Base-by-base conservation (phyloP, 2,888 invertebrate genomes). In the Mimumesa dahlbomi region DNA sequence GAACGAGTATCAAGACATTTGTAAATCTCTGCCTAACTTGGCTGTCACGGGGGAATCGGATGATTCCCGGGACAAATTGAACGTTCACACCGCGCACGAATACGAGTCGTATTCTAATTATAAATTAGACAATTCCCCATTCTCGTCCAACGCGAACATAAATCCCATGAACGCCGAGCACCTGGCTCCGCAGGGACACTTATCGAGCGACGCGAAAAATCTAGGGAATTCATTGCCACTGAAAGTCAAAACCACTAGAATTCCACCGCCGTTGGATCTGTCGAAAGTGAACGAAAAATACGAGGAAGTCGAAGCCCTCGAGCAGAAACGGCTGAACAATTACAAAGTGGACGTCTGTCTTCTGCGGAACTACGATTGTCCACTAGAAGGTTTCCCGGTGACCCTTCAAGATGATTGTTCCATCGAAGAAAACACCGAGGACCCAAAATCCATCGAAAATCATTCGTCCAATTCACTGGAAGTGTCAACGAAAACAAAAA, bases 241-340 rank as follows among this genome's bases (percentile, higher is more conserved):
- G 0, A 43, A 29, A 34, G 52, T 57, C 9, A 73, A 61, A 40
- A 5, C 64, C 5, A 5, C 14, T 7, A 67, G 52, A 3, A 53
- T 84, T 11, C 82, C 85, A 0, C 67, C 84, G 0, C 81, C 86
- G 0, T 38, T 85, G 22, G 83, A 85, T 29, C 38, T 85, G 1
- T 77, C 79, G 2, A 66, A 18, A 36, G 73, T 82, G 45, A 78
- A 81, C 38, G 72, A 80, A 18, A 56, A 40, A 7, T 82, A 77
- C 65, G 77, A 72, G 2, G 72, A 74, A 18, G 59, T 73, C 62
- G 77, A 83, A 43, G 81, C 81, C 25, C 40, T 65, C 6, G 83
- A 84, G 11, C 74, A 77, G 42, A 59, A 71, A 16, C 56, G 70
- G 6, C 61, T 80, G 18, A 78, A 72, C 31, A 79, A 84, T 71